A percentile compares a stretch with the other conserved stretches of the same genome.
These are phyloP conservation scores for Tenthredo distinguenda DNA, from an alignment of 2,888 invertebrate species.

Conservation along the genomic window DNA sequence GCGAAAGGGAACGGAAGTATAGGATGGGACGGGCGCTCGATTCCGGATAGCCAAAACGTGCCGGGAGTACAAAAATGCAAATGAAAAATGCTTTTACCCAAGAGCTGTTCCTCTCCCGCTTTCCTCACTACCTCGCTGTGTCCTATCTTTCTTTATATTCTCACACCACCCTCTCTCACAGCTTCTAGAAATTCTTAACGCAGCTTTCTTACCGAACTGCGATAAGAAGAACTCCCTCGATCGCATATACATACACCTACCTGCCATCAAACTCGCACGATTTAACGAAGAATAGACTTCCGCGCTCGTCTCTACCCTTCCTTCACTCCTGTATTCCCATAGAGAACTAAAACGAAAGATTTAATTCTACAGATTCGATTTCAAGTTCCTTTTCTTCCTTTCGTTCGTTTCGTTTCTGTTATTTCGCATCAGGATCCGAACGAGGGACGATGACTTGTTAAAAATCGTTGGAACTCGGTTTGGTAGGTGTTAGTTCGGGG, in stretches of 20 bases:
- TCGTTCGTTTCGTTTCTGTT: neutral
- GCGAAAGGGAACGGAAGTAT: neutral
- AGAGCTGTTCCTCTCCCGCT: constrained; percentile 54
- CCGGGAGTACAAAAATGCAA: constrained; percentile 60
- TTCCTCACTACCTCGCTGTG: constrained; percentile 28
- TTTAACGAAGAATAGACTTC: constrained; percentile 10
- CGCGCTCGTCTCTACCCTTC: neutral
- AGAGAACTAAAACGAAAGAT: neutral
- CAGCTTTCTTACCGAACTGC: neutral
- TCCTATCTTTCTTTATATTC: constrained; percentile 29
- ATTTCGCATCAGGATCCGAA: neutral
- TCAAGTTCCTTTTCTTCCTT: neutral
- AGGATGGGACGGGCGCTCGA: constrained; percentile 58
- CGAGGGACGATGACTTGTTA: neutral
- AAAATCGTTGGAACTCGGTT: neutral
- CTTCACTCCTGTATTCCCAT: neutral
- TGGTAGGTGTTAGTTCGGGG: neutral
- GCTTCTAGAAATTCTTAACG: constrained; percentile 33
- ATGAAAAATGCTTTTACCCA: constrained; percentile 64
- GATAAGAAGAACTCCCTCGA: constrained; percentile 21
- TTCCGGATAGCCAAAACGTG: constrained; percentile 66
- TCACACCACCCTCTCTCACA: neutral
- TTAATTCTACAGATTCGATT: neutral
- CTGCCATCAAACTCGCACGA: constrained; percentile 32
- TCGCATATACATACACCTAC: neutral